phyloP scores from a whole-genome alignment of 2,888 invertebrate species.

The Aspidiotus destructor region DNA sequence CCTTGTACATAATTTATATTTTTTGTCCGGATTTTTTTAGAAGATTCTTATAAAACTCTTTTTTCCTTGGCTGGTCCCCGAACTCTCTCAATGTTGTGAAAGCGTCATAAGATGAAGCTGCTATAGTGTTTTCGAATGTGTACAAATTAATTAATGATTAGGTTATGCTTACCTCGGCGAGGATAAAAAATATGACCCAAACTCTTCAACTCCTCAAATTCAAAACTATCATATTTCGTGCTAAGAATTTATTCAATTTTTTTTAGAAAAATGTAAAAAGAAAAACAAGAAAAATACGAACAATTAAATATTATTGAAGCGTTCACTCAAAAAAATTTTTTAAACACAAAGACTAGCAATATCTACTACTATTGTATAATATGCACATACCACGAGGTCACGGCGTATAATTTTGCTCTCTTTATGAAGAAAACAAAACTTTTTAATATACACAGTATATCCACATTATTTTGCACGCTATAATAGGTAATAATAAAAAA shows the following conservation, averaged over 20 bases:
- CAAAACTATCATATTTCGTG: not conserved
- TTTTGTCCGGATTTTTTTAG: too few species aligned
- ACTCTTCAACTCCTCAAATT: not conserved
- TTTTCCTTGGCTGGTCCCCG: too few species aligned
- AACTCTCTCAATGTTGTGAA: too few species aligned
- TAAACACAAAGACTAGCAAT: not conserved
- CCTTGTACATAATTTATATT: too few species aligned
- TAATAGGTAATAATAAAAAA: not conserved
- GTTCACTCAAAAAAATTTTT: slow-evolving; percentile 1
- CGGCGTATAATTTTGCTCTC: not conserved
- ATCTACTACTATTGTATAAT: not conserved
- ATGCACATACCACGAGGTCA: too few species aligned
- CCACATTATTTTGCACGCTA: too few species aligned
- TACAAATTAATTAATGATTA: too few species aligned
- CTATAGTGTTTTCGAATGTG: too few species aligned
- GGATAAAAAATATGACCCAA: not conserved
- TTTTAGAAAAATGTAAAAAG: slow-evolving; percentile 1
- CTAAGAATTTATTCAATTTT: not conserved
- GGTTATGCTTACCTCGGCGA: too few species aligned
- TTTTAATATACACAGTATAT: not conserved
- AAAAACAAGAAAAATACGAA: not conserved
- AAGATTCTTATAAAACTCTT: too few species aligned
- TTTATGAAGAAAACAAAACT: not conserved
- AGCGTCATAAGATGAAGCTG: too few species aligned
- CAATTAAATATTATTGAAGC: not conserved